phyloP scores from a whole-genome alignment of 1,140 invertebrate species.

The Tribolium madens region DNA sequence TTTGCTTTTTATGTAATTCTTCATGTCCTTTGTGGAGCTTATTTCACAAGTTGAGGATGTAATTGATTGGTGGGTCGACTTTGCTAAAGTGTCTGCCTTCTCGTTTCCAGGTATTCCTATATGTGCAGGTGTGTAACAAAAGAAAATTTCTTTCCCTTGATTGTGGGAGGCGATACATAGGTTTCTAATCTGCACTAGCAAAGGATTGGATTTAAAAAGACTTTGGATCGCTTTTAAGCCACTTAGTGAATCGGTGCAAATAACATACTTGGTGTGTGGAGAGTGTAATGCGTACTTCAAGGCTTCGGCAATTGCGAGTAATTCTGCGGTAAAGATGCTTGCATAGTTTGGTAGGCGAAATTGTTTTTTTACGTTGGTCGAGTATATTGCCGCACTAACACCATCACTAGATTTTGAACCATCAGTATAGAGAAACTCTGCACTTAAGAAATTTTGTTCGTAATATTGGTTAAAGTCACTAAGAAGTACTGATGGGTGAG shows the following conservation, averaged over 20 bases:
- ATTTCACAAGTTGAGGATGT: neutral
- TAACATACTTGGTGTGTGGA: neutral
- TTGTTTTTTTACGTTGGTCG: neutral
- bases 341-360: neutral
- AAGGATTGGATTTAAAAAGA: neutral
- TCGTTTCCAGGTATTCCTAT: constrained; percentile 6
- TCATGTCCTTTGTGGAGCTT: too few species aligned
- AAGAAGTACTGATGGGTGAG: neutral
- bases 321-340: constrained; percentile 5
- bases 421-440: neutral
- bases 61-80: neutral
- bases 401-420: neutral
- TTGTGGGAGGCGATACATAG: too few species aligned
- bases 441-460: neutral
- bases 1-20: too few species aligned
- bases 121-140: neutral
- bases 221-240: neutral
- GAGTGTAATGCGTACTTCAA: neutral
- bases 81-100: neutral
- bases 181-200: too few species aligned
- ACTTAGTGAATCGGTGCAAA: neutral
- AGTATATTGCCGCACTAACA: neutral
- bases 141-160: neutral
- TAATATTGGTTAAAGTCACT: neutral
- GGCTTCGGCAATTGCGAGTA: neutral